Percentiles rank a stretch among this genome's conserved stretches.
Conservation (phyloP, 2,888 invertebrate species). For the Tigriopus californicus region DNA sequence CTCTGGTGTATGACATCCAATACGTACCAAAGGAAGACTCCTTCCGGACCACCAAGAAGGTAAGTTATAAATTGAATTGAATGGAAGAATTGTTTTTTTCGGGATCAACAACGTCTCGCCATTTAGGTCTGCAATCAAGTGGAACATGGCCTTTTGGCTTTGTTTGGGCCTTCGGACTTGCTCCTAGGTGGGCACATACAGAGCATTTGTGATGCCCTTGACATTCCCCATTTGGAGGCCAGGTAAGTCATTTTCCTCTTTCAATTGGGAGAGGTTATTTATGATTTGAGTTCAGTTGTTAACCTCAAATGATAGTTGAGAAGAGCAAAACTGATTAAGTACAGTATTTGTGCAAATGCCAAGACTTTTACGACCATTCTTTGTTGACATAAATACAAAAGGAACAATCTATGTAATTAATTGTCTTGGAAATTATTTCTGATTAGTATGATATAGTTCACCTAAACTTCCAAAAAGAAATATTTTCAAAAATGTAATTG, state of each 20-base stretch:
- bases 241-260: conserved; percentile 25
- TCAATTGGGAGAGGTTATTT: no score
- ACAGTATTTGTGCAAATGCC: no score
- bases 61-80: conserved; percentile 25
- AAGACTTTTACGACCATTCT: no score
- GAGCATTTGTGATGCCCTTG: conserved; percentile 68
- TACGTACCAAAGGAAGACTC: conserved; percentile 74
- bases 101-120: neutral
- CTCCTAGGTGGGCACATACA: conserved; percentile 62
- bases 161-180: conserved; percentile 72
- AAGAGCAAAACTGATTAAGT: no score
- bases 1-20: conserved; percentile 78
- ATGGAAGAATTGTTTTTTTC: neutral
- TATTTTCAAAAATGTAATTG: no score
- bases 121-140: conserved; percentile 49
- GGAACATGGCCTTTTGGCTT: conserved; percentile 62
- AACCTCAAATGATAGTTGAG: no score
- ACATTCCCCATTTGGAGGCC: conserved; percentile 73
- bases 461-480: no score
- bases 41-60: conserved; percentile 55
- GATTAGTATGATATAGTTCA: neutral
- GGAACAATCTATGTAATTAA: no score
- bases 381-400: no score
- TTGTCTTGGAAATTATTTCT: neutral
- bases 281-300: no score